phyloP scores from a whole-genome alignment of 2,797 vertebrate genomes.

The Graptemys geographica region DNA sequence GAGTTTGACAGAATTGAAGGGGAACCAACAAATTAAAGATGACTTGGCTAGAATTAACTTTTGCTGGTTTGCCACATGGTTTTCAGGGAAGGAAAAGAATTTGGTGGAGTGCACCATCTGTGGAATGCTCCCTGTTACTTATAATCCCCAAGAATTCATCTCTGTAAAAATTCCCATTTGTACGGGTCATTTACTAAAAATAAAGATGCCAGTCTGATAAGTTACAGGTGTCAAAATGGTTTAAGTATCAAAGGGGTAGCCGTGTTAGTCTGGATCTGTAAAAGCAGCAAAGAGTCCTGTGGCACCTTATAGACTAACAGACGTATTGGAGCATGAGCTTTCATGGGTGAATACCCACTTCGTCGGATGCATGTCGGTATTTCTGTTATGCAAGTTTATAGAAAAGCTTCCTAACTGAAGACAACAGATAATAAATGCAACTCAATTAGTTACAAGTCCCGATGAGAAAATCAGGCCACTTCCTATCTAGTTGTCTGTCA shows the following conservation, averaged over 20 bases:
- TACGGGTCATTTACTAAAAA: not conserved
- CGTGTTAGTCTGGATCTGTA: no score
- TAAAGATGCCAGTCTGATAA: not conserved
- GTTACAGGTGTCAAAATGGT: not conserved
- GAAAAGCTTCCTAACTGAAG: not conserved
- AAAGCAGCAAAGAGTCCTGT: no score
- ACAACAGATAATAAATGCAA: fast-evolving
- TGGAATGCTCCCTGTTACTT: not conserved
- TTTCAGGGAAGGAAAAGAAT: not conserved
- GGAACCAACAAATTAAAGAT: not conserved
- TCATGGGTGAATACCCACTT: no score
- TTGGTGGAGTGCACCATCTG: not conserved
- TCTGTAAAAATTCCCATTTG: not conserved
- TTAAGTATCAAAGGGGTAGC: not conserved
- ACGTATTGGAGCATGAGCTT: no score
- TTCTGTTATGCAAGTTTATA: not conserved
- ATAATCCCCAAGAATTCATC: not conserved
- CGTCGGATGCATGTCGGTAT: not conserved
- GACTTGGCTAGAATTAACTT: not conserved
- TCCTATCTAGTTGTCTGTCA: not conserved
- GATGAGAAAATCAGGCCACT: not conserved
- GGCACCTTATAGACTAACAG: no score
- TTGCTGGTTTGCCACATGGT: not conserved
- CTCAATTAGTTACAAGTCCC: not conserved
- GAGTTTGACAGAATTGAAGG: not conserved